These are phyloP conservation scores for Lamprologus callipterus DNA, from an alignment of 2,113 vertebrate genomes.

Conservation along the genomic window DNA sequence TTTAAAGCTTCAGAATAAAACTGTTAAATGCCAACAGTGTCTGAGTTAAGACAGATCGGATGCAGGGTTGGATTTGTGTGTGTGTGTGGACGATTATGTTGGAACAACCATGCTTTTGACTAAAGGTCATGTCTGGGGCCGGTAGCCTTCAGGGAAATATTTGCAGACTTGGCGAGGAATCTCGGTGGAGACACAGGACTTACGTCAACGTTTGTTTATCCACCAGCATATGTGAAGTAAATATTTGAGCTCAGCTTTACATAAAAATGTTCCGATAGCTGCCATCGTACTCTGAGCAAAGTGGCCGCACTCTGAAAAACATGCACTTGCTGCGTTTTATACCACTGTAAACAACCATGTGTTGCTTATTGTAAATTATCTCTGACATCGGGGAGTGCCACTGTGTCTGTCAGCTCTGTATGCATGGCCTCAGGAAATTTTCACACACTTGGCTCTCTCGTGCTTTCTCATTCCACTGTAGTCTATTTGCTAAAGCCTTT, in stretches of 20 bases:
- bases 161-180: conserved; percentile 23
- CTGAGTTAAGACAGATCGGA: background rate
- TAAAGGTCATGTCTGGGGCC: conserved; percentile 3
- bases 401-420: background rate
- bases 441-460: background rate
- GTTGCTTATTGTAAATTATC: conserved; percentile 11
- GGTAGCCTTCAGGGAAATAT: conserved; percentile 1
- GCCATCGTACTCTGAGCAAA: background rate
- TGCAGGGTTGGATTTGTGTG: background rate
- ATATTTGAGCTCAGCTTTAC: conserved; percentile 50
- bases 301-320: background rate
- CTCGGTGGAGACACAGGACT: background rate
- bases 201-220: conserved; percentile 44
- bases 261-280: background rate
- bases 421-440: background rate
- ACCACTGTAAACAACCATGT: background rate
- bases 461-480: background rate
- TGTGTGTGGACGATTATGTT: background rate
- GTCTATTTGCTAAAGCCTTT: background rate
- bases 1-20: background rate
- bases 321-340: background rate
- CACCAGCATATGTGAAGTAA: conserved; percentile 37
- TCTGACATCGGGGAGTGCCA: background rate
- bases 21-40: background rate
- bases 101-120: background rate